Evolutionary conservation across 2,113 vertebrate genomes (phyloP).

Genomic region (Motacilla tschutschensis): DNA sequence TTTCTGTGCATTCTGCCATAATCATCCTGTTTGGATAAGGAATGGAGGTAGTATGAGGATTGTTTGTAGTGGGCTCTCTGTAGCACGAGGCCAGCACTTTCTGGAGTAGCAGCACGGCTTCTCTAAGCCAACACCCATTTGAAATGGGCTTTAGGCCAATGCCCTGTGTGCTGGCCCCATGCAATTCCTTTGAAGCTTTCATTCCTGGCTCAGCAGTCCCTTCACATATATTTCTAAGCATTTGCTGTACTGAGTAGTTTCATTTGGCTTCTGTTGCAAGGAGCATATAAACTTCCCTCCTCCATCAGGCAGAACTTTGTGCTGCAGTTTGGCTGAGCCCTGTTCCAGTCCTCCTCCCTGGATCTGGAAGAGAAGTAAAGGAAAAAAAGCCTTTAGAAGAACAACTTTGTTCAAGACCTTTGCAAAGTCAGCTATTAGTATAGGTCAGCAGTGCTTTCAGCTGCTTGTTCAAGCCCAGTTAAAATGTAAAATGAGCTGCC

Average conservation of each 20-base stretch:
- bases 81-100: not conserved
- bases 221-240: not conserved
- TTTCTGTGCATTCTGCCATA: not conserved
- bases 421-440: conserved; percentile 18
- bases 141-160: conserved; percentile 46
- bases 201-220: conserved; percentile 37
- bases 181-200: conserved; percentile 51
- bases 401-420: conserved; percentile 12
- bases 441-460: conserved; percentile 16
- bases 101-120: not conserved
- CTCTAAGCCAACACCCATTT: conserved; percentile 38
- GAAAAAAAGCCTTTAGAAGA: conserved; percentile 20
- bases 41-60: not conserved
- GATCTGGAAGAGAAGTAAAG: not conserved
- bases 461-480: not conserved
- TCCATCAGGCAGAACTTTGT: conserved; percentile 15
- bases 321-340: conserved; percentile 26
- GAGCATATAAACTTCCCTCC: not conserved
- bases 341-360: not conserved
- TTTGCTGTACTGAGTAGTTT: conserved; percentile 36
- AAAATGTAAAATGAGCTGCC: not conserved
- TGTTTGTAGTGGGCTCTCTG: not conserved
- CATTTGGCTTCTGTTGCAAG: conserved; percentile 46
- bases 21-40: not conserved
- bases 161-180: conserved; percentile 42